A percentile compares a stretch with the other conserved stretches of the same genome.
Evolutionary conservation across 2,888 invertebrate species (phyloP).

Genomic region (Phalera bucephala): DNA sequence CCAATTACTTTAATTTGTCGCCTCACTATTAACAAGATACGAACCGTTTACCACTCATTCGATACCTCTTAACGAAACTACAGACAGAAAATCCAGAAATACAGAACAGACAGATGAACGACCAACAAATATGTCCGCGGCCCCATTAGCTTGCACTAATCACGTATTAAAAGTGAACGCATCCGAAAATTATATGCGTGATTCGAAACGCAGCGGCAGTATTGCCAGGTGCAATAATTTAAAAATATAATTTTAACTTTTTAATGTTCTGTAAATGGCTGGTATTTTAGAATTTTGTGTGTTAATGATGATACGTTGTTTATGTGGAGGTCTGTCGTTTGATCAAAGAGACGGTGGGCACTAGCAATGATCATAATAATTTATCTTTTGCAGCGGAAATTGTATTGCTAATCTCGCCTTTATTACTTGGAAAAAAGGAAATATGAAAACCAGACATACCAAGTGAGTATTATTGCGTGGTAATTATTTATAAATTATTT

Average conservation of each 20-base stretch:
- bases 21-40: neutral
- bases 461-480: no score
- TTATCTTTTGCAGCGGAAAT: no score
- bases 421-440: no score
- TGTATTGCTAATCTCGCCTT: no score
- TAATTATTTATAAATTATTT: no score
- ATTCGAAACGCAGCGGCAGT: slow-evolving; percentile 32
- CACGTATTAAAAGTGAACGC: slow-evolving; percentile 49
- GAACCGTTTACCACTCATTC: slow-evolving; percentile 1
- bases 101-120: neutral
- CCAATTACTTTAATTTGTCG: slow-evolving; percentile 2
- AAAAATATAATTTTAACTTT: neutral
- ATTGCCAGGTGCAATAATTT: slow-evolving; percentile 27
- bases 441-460: no score
- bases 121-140: slow-evolving; percentile 52
- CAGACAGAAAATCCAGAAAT: slow-evolving; percentile 4
- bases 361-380: no score
- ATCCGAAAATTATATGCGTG: slow-evolving; percentile 47
- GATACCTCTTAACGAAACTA: slow-evolving; percentile 3
- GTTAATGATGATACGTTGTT: neutral
- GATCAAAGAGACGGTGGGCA: neutral
- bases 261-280: neutral
- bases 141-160: slow-evolving; percentile 50
- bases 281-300: neutral
- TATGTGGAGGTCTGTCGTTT: neutral